Evolutionary conservation across 92 coral and sea anemone species (phyloP).

Genomic region (Muricea muricata): DNA sequence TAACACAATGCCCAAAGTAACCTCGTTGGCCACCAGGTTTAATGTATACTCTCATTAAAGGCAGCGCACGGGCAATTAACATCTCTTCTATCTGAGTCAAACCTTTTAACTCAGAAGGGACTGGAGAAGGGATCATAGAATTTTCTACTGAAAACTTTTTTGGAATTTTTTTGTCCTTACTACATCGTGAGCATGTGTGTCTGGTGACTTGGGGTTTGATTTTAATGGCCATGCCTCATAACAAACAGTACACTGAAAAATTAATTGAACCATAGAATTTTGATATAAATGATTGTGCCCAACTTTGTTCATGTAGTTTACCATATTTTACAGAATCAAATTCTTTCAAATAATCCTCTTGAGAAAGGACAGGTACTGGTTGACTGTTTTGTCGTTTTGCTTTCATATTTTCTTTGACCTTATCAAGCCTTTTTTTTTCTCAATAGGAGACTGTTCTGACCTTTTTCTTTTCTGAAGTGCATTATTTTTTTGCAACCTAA

Average conservation of each 20-base stretch:
- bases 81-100: neutral
- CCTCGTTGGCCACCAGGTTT: neutral
- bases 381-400: neutral
- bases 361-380: neutral
- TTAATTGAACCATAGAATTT: slow-evolving; percentile 52
- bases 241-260: slow-evolving; percentile 57
- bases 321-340: slow-evolving; percentile 43
- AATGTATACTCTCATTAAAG: slow-evolving; percentile 26
- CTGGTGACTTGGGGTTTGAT: slow-evolving; percentile 41
- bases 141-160: slow-evolving; percentile 46
- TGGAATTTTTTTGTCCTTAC: slow-evolving; percentile 46
- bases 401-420: slow-evolving; percentile 8
- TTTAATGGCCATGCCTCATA: slow-evolving; percentile 60
- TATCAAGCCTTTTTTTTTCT: slow-evolving; percentile 11
- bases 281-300: slow-evolving; percentile 51
- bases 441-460: slow-evolving; percentile 27
- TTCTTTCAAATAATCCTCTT: neutral
- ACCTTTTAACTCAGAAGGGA: slow-evolving; percentile 46
- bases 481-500: slow-evolving; percentile 9
- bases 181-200: slow-evolving; percentile 53
- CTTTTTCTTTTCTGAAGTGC: slow-evolving; percentile 23
- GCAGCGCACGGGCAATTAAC: neutral
- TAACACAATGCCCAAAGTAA: neutral
- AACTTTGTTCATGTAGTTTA: slow-evolving; percentile 61
- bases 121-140: slow-evolving; percentile 50